Evolutionary conservation across 2,888 invertebrate genomes (phyloP).

Genomic region (Boloria euphrosyne): DNA sequence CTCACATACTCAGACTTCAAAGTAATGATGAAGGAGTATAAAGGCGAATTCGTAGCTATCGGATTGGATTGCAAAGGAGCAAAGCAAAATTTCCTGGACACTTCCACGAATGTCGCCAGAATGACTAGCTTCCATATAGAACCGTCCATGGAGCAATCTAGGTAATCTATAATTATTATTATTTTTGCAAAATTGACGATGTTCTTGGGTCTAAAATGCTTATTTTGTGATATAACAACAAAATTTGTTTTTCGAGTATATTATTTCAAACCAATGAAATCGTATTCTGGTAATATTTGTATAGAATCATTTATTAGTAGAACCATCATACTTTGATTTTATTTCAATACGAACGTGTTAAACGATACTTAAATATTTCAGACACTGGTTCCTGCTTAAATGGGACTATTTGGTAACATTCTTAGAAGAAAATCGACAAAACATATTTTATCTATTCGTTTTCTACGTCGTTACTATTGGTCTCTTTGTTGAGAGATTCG

Average conservation of each 20-base stretch:
- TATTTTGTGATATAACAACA: not conserved
- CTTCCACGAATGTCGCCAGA: conserved; percentile 95
- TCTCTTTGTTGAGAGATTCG: conserved; percentile 96
- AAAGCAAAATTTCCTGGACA: conserved; percentile 96
- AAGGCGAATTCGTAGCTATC: conserved; percentile 96
- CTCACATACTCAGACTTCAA: conserved; percentile 96
- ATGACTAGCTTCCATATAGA: conserved; percentile 97
- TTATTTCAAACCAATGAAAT: no score
- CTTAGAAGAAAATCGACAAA: conserved; percentile 97
- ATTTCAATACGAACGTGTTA: not conserved
- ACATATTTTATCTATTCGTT: conserved; percentile 96
- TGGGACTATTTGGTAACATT: conserved; percentile 95
- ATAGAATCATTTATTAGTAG: no score
- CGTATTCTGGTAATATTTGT: no score
- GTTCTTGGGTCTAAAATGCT: not conserved
- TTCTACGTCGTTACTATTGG: conserved; percentile 97
- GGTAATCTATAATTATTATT: conserved; percentile 49
- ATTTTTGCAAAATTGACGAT: no score
- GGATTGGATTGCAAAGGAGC: conserved; percentile 97
- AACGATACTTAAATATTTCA: conserved; percentile 44
- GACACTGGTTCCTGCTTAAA: conserved; percentile 88
- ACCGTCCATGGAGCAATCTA: conserved; percentile 86
- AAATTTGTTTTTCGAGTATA: no score
- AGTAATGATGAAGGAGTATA: conserved; percentile 97
- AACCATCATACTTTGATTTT: no score